Conservation (phyloP, 1,140 invertebrate species). For the Lanistes nyassanus region DNA sequence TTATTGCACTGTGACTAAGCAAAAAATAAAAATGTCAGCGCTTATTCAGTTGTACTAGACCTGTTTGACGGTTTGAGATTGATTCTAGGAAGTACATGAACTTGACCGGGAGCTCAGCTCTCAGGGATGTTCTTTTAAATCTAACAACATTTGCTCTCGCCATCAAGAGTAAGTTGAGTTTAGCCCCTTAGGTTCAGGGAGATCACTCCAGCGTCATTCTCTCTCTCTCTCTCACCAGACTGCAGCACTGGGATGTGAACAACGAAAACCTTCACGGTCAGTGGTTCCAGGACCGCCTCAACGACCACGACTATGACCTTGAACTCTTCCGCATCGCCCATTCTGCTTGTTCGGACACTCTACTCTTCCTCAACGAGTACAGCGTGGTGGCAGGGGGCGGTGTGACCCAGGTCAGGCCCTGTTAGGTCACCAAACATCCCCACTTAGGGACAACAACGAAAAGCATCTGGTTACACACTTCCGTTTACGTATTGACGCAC, state of each 20-base stretch:
- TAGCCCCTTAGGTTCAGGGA: too few relatives aligned
- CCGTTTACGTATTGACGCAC: too few relatives aligned
- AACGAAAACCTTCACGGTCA: constrained; percentile 49
- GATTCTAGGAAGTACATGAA: not conserved
- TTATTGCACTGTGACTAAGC: not conserved
- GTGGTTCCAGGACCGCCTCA: constrained; percentile 40
- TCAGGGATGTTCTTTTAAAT: not conserved
- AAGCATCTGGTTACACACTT: too few relatives aligned
- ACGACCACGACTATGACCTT: constrained; percentile 37
- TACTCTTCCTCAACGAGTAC: constrained; percentile 56
- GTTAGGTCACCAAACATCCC: too few relatives aligned
- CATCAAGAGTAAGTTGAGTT: not conserved
- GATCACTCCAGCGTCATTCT: not conserved
- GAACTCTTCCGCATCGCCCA: constrained; percentile 49
- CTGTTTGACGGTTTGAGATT: not conserved
- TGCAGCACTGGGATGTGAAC: constrained; percentile 54
- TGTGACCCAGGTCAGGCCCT: constrained; percentile 37
- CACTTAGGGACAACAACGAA: too few relatives aligned
- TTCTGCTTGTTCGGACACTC: constrained; percentile 33
- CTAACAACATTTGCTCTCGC: not conserved
- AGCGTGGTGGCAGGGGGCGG: constrained; percentile 31
- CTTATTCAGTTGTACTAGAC: not conserved
- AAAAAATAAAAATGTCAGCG: not conserved
- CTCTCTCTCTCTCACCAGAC: not conserved
- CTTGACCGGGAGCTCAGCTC: not conserved